A percentile compares a stretch with the other conserved stretches of the same genome.
These are phyloP conservation scores for Phyto melanocephala DNA, from an alignment of 2,888 invertebrate genomes.

Conservation along the genomic window DNA sequence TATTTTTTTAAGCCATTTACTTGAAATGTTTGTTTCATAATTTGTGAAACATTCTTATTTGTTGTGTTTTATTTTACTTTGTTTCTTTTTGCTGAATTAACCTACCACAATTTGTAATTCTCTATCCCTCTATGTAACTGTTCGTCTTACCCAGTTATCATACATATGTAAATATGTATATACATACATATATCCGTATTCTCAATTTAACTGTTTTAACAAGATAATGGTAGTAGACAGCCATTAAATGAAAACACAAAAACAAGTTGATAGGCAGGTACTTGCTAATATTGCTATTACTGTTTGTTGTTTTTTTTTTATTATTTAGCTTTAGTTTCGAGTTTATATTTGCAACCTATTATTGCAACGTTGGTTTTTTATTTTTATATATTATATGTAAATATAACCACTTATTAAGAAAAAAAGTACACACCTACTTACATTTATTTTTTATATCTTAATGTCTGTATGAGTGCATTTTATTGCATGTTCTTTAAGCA, in stretches of 20 bases:
- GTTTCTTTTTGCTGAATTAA: not conserved
- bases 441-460: not conserved
- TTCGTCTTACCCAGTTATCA: not conserved
- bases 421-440: constrained; percentile 26
- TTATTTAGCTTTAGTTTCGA: too few species aligned
- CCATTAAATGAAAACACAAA: not conserved
- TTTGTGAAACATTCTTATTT: too few species aligned
- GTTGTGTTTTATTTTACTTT: not conserved
- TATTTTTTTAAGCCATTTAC: too few species aligned
- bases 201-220: not conserved
- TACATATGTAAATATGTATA: too few species aligned
- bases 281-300: not conserved
- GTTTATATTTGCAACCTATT: constrained; percentile 18
- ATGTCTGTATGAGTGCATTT: not conserved
- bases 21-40: too few species aligned
- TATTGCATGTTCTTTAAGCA: constrained; percentile 44
- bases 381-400: constrained; percentile 18
- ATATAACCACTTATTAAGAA: too few species aligned
- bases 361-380: constrained; percentile 7
- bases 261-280: not conserved
- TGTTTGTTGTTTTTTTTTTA: not conserved
- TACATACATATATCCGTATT: constrained; percentile 8
- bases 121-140: not conserved
- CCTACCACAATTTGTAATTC: not conserved
- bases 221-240: constrained; percentile 15